phyloP scores from a whole-genome alignment of 2,888 invertebrate genomes.

The Phymatocera aterrima region DNA sequence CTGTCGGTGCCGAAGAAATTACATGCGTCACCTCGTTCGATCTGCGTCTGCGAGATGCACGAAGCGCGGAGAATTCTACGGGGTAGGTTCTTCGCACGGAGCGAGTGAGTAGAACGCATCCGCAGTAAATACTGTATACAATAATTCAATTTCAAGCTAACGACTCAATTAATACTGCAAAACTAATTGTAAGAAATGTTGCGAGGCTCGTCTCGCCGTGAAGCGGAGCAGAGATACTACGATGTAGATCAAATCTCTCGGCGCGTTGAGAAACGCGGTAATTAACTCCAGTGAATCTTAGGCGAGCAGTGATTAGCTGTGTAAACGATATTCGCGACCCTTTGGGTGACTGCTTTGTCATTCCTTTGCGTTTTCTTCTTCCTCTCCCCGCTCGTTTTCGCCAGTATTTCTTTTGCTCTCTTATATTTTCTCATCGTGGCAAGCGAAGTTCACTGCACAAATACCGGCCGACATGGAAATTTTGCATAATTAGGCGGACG shows the following conservation, averaged over 20 bases:
- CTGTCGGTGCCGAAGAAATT: too few species aligned
- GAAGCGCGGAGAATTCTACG: too few species aligned
- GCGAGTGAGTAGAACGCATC: too few species aligned
- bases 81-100: too few species aligned
- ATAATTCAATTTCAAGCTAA: slow-evolving; percentile 13
- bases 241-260: neutral
- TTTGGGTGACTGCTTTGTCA: slow-evolving; percentile 20
- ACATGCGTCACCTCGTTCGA: too few species aligned
- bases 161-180: slow-evolving; percentile 21
- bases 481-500: slow-evolving; percentile 47
- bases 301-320: slow-evolving; percentile 32
- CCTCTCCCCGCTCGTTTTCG: neutral
- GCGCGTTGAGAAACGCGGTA: slow-evolving; percentile 22
- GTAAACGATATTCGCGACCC: slow-evolving; percentile 38
- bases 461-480: slow-evolving; percentile 40
- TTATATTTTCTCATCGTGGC: neutral
- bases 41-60: too few species aligned
- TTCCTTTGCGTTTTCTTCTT: neutral
- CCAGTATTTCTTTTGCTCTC: neutral
- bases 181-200: slow-evolving; percentile 23
- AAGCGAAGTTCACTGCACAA: slow-evolving; percentile 28
- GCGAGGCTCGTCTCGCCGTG: neutral
- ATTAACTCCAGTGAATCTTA: slow-evolving; percentile 34
- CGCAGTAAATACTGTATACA: too few species aligned
- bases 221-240: neutral